Percentiles rank a stretch among this genome's conserved stretches.
phyloP scores from a whole-genome alignment of 2,797 vertebrate genomes.

The Pangasius krempfi region DNA sequence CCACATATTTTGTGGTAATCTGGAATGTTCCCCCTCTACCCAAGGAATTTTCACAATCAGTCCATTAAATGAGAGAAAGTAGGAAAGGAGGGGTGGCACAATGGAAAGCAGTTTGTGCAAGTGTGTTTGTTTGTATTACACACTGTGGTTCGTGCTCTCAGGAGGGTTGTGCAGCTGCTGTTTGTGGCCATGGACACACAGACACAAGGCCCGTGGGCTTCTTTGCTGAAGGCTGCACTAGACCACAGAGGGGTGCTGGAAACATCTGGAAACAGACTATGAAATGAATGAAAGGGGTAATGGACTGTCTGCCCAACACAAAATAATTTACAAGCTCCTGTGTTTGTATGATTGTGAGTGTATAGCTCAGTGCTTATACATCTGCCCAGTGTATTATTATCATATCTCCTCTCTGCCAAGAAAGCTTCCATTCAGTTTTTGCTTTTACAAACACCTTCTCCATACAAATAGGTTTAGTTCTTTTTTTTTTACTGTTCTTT shows the following conservation, averaged over 20 bases:
- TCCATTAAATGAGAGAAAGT: slow-evolving; percentile 49
- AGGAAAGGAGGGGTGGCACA: slow-evolving; percentile 23
- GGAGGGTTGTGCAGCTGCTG: slow-evolving; percentile 39
- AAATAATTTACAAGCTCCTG: slow-evolving; percentile 16
- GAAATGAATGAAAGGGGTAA: slow-evolving; percentile 25
- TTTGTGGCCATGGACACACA: slow-evolving; percentile 26
- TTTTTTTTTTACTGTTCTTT: too few relatives aligned
- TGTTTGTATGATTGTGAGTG: neutral
- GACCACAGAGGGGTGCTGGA: slow-evolving; percentile 28
- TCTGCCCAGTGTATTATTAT: neutral
- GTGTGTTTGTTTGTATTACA: slow-evolving; percentile 33
- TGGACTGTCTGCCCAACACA: slow-evolving; percentile 7
- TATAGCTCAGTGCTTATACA: neutral
- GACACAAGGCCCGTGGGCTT: slow-evolving; percentile 11
- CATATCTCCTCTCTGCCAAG: neutral
- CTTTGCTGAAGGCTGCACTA: neutral
- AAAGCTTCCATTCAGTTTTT: neutral
- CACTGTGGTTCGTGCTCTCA: slow-evolving; percentile 21
- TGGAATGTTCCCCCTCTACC: slow-evolving; percentile 42
- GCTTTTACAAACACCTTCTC: neutral
- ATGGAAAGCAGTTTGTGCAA: slow-evolving; percentile 10
- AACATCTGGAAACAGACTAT: slow-evolving; percentile 26
- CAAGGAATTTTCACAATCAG: slow-evolving; percentile 48
- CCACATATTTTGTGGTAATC: slow-evolving; percentile 39
- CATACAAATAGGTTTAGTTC: neutral